Base-by-base conservation (phyloP, 2,113 vertebrate species). In the Regulus satrapa region DNA sequence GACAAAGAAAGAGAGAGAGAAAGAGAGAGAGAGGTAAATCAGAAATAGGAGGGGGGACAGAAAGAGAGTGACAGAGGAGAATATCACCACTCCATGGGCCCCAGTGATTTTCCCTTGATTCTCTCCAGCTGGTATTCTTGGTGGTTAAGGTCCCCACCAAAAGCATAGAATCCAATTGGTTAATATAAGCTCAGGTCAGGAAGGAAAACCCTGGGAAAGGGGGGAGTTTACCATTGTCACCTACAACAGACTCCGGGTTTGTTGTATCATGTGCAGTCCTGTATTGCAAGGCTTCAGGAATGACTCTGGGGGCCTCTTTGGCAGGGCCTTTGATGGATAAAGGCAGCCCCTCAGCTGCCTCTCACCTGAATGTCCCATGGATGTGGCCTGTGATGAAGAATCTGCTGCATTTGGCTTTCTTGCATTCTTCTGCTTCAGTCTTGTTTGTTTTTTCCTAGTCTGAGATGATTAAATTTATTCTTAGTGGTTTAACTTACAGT, bases 21-120 rank as follows among this genome's bases (percentile, higher is more conserved):
- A 34, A 38, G 25, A 38, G 25, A 28, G n/a, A 36, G 56, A 59
- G 21, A 59, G 14, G 40, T 12, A 63, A 45, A 48, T 24, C 1
- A 0, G 8, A 62, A 63, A n/a, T 41, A 41, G 8, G 2, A 23
- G 14, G 6, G 3, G 29, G 9, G 2, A 28, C 18, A 52, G 25
- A 43, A 52, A 52, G 46, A 63, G 48, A 54, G 6, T 63, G 6
- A 41, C 23, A 52, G 36, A 54, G 19, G 48, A 64, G 64, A 34
- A 43, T 54, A 54, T 31, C 15, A 43, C 10, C 15, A 18, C 18
- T 11, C 38, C 12, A 4, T n/a, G 12, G 25, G 43, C 52, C 19
- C 38, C 15, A 18, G 25, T 11, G 10, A 18, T 78, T 18, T 29
- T 64, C 25, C 25, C 23, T 10, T 18, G 19, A 34, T 34, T 10